Evolutionary conservation across 2,113 vertebrate genomes (phyloP).

Genomic region (Spilogale gracilis): DNA sequence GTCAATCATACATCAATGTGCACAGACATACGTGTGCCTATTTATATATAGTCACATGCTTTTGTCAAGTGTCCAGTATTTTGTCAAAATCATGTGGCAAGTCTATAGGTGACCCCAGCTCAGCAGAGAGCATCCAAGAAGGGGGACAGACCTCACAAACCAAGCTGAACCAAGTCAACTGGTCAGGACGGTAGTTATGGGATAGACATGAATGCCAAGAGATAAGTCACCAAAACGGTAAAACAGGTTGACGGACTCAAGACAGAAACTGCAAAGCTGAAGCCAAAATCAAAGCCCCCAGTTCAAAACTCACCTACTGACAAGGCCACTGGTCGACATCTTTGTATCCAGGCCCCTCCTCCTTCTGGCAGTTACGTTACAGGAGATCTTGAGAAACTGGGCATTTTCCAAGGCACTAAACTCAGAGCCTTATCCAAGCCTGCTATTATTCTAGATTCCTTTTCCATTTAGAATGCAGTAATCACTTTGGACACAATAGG

Average conservation of each 20-base stretch:
- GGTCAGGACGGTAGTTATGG: background rate
- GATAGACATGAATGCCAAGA: background rate
- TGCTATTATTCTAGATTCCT: background rate
- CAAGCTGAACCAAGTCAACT: background rate
- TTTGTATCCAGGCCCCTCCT: accelerated
- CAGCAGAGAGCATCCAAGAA: background rate
- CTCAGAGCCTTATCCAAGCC: background rate
- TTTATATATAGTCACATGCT: background rate
- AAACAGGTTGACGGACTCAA: background rate
- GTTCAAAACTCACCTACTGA: background rate
- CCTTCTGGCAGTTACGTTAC: accelerated
- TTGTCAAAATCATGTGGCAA: background rate
- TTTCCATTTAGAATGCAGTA: background rate
- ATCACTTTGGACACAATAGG: background rate
- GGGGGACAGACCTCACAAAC: background rate
- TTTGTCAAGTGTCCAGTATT: background rate
- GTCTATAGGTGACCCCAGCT: too few relatives aligned
- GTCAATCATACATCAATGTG: background rate
- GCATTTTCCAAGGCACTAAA: background rate
- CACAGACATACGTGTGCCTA: background rate
- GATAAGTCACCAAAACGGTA: background rate
- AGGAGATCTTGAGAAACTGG: background rate
- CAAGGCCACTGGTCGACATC: too few relatives aligned
- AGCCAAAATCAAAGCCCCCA: background rate
- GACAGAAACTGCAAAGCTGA: background rate